Conservation (phyloP, 1,140 invertebrate genomes). For the Cardiocondyla obscurior region DNA sequence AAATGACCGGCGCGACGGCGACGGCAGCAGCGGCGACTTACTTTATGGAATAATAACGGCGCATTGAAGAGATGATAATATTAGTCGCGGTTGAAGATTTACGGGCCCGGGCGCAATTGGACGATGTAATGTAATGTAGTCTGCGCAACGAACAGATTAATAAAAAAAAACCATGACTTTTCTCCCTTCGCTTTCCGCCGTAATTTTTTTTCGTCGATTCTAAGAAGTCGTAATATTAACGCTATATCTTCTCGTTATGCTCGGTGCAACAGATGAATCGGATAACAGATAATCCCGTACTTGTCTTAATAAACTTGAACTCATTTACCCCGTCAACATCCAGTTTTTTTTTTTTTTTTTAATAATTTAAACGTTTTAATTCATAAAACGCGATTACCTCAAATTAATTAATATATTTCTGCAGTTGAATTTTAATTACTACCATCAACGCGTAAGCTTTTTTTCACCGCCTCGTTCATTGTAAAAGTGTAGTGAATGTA, state of each 20-base stretch:
- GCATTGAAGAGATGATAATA: slow-evolving; percentile 56
- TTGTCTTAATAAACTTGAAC: slow-evolving; percentile 20
- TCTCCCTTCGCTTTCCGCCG: not conserved
- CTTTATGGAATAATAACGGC: slow-evolving; percentile 42
- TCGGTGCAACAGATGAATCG: not conserved
- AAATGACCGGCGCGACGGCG: slow-evolving; percentile 32
- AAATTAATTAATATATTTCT: slow-evolving; percentile 7
- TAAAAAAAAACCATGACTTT: slow-evolving; percentile 33
- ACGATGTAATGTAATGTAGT: slow-evolving; percentile 23
- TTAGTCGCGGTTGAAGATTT: slow-evolving; percentile 49
- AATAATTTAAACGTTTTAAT: not conserved
- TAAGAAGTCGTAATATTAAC: not conserved
- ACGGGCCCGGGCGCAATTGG: slow-evolving; percentile 44
- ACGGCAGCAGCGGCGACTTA: slow-evolving; percentile 21
- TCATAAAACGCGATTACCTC: not conserved
- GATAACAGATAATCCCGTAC: not conserved
- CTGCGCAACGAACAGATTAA: slow-evolving; percentile 37
- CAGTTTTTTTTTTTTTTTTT: no score
- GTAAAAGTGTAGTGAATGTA: slow-evolving; percentile 10
- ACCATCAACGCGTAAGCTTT: not conserved
- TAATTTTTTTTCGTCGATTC: not conserved
- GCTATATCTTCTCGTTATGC: slow-evolving; percentile 26
- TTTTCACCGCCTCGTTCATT: not conserved
- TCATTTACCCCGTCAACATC: not conserved
- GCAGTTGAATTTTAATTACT: not conserved